Conservation (phyloP, 23 tunicate genomes). For the Clavelina lepadiformis region DNA sequence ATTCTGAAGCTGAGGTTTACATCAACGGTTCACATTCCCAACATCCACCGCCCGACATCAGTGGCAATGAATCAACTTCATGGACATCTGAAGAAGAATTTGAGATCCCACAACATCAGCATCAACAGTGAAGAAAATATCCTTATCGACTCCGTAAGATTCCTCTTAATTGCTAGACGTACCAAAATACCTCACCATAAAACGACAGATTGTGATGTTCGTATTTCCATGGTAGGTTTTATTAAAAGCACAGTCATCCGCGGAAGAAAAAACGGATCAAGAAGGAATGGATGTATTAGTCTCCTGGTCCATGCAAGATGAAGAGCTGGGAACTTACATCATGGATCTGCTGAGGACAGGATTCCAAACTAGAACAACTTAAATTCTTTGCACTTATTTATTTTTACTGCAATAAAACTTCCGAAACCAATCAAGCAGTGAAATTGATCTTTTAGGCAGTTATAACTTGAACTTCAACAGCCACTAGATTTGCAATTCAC, state of each 20-base stretch:
- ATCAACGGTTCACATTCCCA: slow-evolving; percentile 61
- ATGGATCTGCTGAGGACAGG: slow-evolving; percentile 68
- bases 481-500: no score
- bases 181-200: no score
- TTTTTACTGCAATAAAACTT: no score
- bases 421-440: no score
- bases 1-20: slow-evolving; percentile 63
- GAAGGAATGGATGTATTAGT: slow-evolving; percentile 27
- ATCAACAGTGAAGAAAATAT: slow-evolving; percentile 62
- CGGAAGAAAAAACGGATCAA: slow-evolving; percentile 8
- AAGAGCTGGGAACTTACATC: slow-evolving; percentile 72
- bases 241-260: slow-evolving; percentile 22
- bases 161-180: no score
- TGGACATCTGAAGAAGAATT: slow-evolving; percentile 59
- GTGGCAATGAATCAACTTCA: slow-evolving; percentile 32
- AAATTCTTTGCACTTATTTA: no score
- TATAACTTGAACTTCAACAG: no score
- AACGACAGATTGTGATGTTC: no score
- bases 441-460: no score
- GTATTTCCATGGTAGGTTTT: slow-evolving; percentile 11
- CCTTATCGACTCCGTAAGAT: slow-evolving; percentile 73
- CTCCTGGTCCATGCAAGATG: slow-evolving; percentile 69
- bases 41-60: slow-evolving; percentile 21
- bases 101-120: slow-evolving; percentile 56
- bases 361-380: slow-evolving; percentile 27